These are phyloP conservation scores for Blastobasis lacticolella DNA, from an alignment of 2,888 invertebrate genomes.

Conservation along the genomic window DNA sequence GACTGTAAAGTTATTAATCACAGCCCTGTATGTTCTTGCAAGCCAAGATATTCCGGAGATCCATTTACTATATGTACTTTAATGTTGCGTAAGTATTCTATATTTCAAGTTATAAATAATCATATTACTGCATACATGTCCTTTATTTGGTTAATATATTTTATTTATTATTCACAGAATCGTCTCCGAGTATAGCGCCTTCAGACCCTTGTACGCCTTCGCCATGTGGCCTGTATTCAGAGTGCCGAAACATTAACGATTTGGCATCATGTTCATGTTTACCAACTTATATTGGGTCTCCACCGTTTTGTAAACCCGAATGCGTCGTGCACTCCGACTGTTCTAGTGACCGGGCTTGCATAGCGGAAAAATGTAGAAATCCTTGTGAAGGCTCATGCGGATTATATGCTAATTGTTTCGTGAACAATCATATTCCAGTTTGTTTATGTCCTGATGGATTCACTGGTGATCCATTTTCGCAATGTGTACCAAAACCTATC, in stretches of 20 bases:
- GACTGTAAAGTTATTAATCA: constrained; percentile 82
- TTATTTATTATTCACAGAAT: constrained; percentile 31
- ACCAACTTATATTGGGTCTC: constrained; percentile 77
- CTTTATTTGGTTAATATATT: constrained; percentile 5
- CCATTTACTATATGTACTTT: constrained; percentile 78
- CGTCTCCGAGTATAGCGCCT: constrained; percentile 44
- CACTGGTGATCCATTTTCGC: constrained; percentile 81
- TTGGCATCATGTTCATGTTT: constrained; percentile 83
- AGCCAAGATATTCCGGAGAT: constrained; percentile 78
- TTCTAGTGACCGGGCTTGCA: constrained; percentile 76
- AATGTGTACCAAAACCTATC: constrained; percentile 73
- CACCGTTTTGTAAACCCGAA: constrained; percentile 78
- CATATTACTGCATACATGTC: background rate
- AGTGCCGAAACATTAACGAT: constrained; percentile 81
- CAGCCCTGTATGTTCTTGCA: constrained; percentile 81
- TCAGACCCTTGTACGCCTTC: constrained; percentile 82
- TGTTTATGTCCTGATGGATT: constrained; percentile 80
- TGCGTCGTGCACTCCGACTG: constrained; percentile 80
- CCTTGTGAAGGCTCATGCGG: constrained; percentile 83
- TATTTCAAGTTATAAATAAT: background rate
- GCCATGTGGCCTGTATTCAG: constrained; percentile 82
- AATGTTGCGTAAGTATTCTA: constrained; percentile 68
- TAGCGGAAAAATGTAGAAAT: constrained; percentile 79
- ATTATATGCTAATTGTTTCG: constrained; percentile 78
- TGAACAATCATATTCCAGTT: constrained; percentile 81